Evolutionary conservation across 1,140 invertebrate genomes (phyloP).

Genomic region (Tribolium madens): DNA sequence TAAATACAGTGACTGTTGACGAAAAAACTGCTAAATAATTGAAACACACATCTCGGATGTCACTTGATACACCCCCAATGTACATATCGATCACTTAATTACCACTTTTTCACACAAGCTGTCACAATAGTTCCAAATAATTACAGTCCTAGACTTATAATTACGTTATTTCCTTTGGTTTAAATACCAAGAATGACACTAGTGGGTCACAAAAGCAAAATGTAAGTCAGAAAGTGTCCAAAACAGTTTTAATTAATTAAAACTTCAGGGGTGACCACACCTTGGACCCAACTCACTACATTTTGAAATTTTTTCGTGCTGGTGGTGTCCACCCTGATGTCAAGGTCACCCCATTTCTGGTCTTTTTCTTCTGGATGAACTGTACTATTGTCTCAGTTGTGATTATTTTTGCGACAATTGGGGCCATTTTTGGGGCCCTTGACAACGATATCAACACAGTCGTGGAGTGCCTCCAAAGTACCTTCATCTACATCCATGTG

Average conservation of each 20-base stretch:
- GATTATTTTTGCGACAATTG: neutral
- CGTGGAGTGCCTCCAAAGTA: neutral
- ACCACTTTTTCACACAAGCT: neutral
- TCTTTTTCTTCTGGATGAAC: slow-evolving; percentile 25
- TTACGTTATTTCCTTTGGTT: too few relatives aligned
- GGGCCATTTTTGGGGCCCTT: neutral
- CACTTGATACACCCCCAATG: neutral
- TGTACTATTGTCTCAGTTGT: slow-evolving; percentile 4
- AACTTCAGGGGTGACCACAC: too few relatives aligned
- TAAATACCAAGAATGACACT: too few relatives aligned
- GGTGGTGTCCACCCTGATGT: slow-evolving; percentile 9
- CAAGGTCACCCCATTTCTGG: slow-evolving; percentile 6
- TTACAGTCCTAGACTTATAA: neutral
- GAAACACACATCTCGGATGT: neutral
- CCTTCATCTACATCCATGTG: slow-evolving; percentile 19
- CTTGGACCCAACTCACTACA: slow-evolving; percentile 2
- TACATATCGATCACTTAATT: slow-evolving; percentile 18
- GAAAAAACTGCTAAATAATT: neutral
- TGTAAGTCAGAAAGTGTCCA: too few relatives aligned
- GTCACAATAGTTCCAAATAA: neutral
- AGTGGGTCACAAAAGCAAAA: too few relatives aligned
- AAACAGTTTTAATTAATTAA: too few relatives aligned
- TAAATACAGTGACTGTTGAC: neutral
- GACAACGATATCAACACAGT: slow-evolving; percentile 10
- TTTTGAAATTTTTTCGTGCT: slow-evolving; percentile 1